Evolutionary conservation across 2,797 vertebrate genomes (phyloP).

Genomic region (Loris lydekkerianus): DNA sequence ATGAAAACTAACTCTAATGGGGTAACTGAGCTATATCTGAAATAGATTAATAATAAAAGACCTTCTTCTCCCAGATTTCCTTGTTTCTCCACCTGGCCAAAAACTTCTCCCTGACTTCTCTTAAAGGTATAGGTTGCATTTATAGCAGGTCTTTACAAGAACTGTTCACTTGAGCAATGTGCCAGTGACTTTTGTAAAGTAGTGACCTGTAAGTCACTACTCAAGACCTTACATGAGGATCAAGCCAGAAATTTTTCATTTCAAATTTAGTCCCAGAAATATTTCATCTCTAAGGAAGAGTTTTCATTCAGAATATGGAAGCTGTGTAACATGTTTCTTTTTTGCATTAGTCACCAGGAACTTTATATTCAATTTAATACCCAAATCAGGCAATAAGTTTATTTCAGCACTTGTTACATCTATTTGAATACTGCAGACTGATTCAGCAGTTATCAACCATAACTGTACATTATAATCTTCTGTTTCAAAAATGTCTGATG

Average conservation of each 20-base stretch:
- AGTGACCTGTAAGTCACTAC: background rate
- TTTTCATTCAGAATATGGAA: slow-evolving; percentile 53
- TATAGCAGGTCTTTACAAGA: slow-evolving; percentile 1
- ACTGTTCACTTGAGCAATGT: background rate
- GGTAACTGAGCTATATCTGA: background rate
- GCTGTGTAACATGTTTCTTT: background rate
- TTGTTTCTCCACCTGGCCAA: slow-evolving; percentile 35
- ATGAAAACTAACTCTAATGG: slow-evolving; percentile 36
- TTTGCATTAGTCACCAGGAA: background rate
- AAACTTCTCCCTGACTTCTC: slow-evolving; percentile 43
- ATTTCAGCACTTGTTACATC: slow-evolving; percentile 7
- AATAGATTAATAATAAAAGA: background rate
- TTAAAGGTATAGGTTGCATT: background rate
- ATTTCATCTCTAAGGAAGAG: slow-evolving; percentile 24
- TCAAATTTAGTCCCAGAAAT: slow-evolving; percentile 48
- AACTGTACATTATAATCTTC: background rate
- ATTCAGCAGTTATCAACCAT: background rate
- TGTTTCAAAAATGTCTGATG: slow-evolving; percentile 17
- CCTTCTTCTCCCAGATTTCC: background rate
- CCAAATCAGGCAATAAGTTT: background rate
- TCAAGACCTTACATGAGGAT: slow-evolving; percentile 34
- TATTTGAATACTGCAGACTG: background rate
- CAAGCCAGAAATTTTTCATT: slow-evolving; percentile 33
- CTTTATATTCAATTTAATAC: background rate
- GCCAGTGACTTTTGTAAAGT: slow-evolving; percentile 25